phyloP scores from a whole-genome alignment of 2,797 vertebrate genomes.

The Cossypha niveicapilla region DNA sequence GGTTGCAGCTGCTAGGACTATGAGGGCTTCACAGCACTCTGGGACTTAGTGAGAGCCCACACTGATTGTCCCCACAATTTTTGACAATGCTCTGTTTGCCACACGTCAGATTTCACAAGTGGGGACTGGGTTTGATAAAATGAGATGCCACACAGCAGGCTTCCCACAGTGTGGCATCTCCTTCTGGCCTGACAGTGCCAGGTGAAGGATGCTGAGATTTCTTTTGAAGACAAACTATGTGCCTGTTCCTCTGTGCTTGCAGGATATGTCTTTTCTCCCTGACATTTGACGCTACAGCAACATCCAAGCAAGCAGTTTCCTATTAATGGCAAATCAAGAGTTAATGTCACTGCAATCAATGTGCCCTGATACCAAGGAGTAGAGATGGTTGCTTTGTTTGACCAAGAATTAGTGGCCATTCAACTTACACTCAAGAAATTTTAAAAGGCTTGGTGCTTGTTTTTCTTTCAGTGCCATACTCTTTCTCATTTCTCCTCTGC shows the following conservation, averaged over 20 bases:
- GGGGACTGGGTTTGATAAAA: not conserved
- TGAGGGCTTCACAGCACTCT: not conserved
- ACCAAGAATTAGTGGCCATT: not conserved
- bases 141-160: not conserved
- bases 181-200: not conserved
- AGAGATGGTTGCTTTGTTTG: not conserved
- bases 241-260: not conserved
- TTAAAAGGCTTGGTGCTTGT: not conserved
- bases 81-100: conserved; percentile 23
- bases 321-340: not conserved
- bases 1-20: conserved; percentile 75
- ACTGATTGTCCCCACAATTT: conserved; percentile 31
- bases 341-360: not conserved
- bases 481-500: not conserved
- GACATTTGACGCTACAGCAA: not conserved
- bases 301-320: not conserved
- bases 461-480: not conserved
- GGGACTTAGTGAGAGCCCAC: not conserved
- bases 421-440: not conserved
- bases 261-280: not conserved
- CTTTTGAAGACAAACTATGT: not conserved
- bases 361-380: not conserved
- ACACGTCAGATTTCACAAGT: conserved; percentile 51
- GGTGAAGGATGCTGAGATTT: not conserved
- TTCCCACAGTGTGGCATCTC: not conserved